Percentiles rank a stretch among this genome's conserved stretches.
Evolutionary conservation across 2,113 vertebrate genomes (phyloP).

Genomic region (Ptychochromis oligacanthus): DNA sequence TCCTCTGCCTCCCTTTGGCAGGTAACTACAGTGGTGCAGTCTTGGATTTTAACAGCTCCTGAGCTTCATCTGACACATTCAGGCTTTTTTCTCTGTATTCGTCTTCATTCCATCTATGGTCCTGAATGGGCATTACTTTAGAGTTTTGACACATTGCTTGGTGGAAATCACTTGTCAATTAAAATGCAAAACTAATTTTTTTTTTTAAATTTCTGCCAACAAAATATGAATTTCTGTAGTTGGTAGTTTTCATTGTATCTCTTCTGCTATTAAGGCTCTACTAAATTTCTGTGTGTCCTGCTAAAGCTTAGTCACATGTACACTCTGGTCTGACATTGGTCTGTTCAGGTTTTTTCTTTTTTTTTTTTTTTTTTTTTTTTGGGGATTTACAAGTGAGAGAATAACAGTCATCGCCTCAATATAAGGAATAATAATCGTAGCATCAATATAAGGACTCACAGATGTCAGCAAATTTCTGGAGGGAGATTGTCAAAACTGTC

Average conservation of each 20-base stretch:
- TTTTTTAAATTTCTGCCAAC: not conserved
- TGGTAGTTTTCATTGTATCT: not conserved
- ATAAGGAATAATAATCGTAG: no score
- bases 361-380: no score
- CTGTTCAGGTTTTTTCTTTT: no score
- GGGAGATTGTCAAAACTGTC: no score
- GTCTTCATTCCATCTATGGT: not conserved
- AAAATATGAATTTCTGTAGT: not conserved
- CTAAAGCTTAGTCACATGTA: not conserved
- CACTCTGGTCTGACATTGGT: no score
- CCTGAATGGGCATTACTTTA: not conserved
- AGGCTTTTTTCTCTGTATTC: not conserved
- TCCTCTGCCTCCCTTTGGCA: slow-evolving; percentile 48
- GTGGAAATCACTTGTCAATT: not conserved
- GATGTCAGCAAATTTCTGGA: no score
- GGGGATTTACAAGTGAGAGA: no score
- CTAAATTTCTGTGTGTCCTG: not conserved
- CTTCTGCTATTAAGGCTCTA: not conserved
- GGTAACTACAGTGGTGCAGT: slow-evolving; percentile 46
- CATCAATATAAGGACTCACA: no score
- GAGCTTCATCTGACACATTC: slow-evolving; percentile 30
- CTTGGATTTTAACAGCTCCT: slow-evolving; percentile 18
- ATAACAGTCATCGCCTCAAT: no score
- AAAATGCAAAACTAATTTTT: not conserved
- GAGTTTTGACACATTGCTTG: not conserved